Conservation (phyloP, 2,888 invertebrate genomes). For the Tryphoninae sp. region DNA sequence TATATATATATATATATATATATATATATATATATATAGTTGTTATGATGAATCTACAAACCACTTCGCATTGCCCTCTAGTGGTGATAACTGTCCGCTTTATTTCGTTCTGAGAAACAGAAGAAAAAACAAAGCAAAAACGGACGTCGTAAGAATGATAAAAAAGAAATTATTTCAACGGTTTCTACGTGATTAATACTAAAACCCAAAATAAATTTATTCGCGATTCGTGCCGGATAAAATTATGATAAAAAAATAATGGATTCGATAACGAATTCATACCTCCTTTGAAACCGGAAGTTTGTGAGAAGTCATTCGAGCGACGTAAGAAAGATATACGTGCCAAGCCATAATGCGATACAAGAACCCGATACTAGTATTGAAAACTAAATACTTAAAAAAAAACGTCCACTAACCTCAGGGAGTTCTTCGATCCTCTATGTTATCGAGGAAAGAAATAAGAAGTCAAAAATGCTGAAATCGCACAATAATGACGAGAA, state of each 20-base stretch:
- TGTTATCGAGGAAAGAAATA: slow-evolving; percentile 34
- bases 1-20: slow-evolving; percentile 59
- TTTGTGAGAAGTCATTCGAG: slow-evolving; percentile 4
- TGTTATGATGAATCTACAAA: slow-evolving; percentile 68
- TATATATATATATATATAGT: not conserved
- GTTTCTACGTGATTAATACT: slow-evolving; percentile 70
- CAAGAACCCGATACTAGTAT: slow-evolving; percentile 20
- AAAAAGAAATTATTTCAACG: slow-evolving; percentile 13
- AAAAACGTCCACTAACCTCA: slow-evolving; percentile 70
- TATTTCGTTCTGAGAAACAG: slow-evolving; percentile 60
- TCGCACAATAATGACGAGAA: slow-evolving; percentile 23
- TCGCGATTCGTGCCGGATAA: slow-evolving; percentile 42
- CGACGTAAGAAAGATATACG: slow-evolving; percentile 4
- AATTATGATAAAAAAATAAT: slow-evolving; percentile 24
- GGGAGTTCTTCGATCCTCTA: slow-evolving; percentile 60
- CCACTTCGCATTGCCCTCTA: slow-evolving; percentile 54
- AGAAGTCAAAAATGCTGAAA: slow-evolving; percentile 28
- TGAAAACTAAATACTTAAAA: slow-evolving; percentile 34
- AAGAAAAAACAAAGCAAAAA: slow-evolving; percentile 20
- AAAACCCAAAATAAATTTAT: slow-evolving; percentile 76
- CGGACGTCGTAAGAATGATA: slow-evolving; percentile 15
- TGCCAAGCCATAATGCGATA: slow-evolving; percentile 21
- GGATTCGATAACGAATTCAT: slow-evolving; percentile 11
- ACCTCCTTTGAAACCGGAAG: slow-evolving; percentile 3
- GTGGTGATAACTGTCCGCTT: slow-evolving; percentile 66